A percentile compares a stretch with the other conserved stretches of the same genome.
phyloP scores from a whole-genome alignment of 1,140 invertebrate genomes.

The Oscheius sp. region DNA sequence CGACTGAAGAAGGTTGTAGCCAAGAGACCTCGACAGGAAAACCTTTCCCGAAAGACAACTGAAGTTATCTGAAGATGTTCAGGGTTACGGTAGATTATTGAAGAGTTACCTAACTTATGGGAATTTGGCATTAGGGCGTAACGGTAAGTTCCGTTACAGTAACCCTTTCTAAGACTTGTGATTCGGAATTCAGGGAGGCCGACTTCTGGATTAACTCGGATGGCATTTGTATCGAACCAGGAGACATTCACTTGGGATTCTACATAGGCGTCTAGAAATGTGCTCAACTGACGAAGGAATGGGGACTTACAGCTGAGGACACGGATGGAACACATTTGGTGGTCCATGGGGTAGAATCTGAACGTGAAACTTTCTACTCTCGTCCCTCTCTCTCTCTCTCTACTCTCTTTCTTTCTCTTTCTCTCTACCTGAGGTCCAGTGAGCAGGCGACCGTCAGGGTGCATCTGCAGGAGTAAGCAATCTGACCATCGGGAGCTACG shows the following conservation, averaged over 20 bases:
- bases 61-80: constrained; percentile 66
- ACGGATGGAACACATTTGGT: constrained; percentile 51
- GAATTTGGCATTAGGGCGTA: constrained; percentile 55
- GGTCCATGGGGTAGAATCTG: constrained; percentile 57
- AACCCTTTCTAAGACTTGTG: constrained; percentile 38
- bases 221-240: constrained; percentile 51
- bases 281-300: too few relatives aligned
- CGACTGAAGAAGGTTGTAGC: constrained; percentile 77
- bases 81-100: not conserved
- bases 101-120: constrained; percentile 45
- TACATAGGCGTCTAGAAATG: constrained; percentile 54
- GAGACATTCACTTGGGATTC: constrained; percentile 54
- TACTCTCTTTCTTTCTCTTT: not conserved
- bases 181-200: constrained; percentile 58
- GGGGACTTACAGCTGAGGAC: constrained; percentile 37
- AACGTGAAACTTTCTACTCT: too few relatives aligned
- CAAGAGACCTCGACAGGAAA: constrained; percentile 78
- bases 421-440: constrained; percentile 14
- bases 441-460: constrained; percentile 25
- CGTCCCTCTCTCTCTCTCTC: too few relatives aligned
- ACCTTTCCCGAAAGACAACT: constrained; percentile 72
- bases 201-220: constrained; percentile 54
- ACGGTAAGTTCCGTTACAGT: constrained; percentile 57
- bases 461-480: constrained; percentile 63
- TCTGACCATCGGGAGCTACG: constrained; percentile 58